Evolutionary conservation across 2,797 vertebrate genomes (phyloP).

Genomic region (Micrastur ruficollis): DNA sequence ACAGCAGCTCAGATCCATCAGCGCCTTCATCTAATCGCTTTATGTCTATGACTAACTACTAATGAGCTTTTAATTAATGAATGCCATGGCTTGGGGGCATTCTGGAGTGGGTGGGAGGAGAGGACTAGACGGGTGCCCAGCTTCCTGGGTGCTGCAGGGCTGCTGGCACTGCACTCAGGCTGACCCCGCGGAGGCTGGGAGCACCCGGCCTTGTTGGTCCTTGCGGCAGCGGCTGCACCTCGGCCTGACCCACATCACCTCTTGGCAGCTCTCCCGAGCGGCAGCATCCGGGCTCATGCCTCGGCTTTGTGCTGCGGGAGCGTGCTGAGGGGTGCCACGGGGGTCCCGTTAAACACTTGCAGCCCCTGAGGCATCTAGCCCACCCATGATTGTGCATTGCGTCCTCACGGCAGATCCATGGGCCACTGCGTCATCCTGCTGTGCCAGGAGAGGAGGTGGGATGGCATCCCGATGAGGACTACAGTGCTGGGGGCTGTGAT

Average conservation of each 20-base stretch:
- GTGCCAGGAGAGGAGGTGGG: not conserved
- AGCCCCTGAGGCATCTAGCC: not conserved
- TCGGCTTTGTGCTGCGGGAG: rapidly evolving
- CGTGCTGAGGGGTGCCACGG: rapidly evolving
- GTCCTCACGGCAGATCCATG: rapidly evolving
- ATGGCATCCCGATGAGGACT: rapidly evolving
- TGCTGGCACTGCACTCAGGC: not conserved
- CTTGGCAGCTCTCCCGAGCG: not conserved
- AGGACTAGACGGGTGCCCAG: not conserved
- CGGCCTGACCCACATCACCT: rapidly evolving
- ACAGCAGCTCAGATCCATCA: not conserved
- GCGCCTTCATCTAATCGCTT: not conserved
- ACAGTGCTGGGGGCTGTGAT: rapidly evolving
- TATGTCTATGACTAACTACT: slow-evolving; percentile 37
- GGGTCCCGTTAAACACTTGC: rapidly evolving
- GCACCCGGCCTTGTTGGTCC: rapidly evolving
- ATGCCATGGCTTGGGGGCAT: slow-evolving; percentile 8
- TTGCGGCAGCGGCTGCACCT: rapidly evolving
- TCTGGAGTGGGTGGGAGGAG: not conserved
- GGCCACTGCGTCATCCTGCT: rapidly evolving
- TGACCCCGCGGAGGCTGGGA: not conserved
- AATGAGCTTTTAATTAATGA: slow-evolving; percentile 69
- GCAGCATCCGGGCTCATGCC: rapidly evolving
- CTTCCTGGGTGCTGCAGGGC: not conserved
- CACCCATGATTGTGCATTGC: rapidly evolving